Percentiles rank a stretch among this genome's conserved stretches.
These are phyloP conservation scores for Melanostoma scalare DNA, from an alignment of 2,888 invertebrate species.

Conservation along the genomic window DNA sequence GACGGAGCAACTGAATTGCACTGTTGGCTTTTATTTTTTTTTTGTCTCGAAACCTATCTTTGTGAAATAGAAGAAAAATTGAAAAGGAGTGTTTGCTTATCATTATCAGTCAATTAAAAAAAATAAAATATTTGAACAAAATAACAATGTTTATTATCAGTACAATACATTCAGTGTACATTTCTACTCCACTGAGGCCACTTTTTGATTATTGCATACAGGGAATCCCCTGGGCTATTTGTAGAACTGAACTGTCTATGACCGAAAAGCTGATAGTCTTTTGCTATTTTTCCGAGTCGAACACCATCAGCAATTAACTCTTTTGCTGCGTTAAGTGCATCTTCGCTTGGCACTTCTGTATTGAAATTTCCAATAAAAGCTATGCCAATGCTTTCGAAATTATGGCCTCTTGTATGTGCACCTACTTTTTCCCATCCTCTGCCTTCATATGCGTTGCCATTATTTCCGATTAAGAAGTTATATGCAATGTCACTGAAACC, in stretches of 20 bases:
- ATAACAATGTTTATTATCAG: no score
- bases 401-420: slow-evolving; percentile 87
- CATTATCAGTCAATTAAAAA: no score
- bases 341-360: background rate
- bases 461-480: slow-evolving; percentile 65
- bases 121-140: no score
- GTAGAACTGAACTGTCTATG: slow-evolving; percentile 87
- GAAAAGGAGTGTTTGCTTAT: no score
- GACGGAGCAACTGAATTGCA: no score
- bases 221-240: slow-evolving; percentile 86
- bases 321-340: slow-evolving; percentile 7
- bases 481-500: slow-evolving; percentile 60
- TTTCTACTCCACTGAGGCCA: slow-evolving; percentile 85
- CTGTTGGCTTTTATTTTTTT: no score
- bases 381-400: slow-evolving; percentile 85
- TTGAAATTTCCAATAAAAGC: slow-evolving; percentile 67
- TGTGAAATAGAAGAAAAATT: no score
- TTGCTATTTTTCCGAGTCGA: slow-evolving; percentile 83
- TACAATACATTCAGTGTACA: slow-evolving; percentile 6
- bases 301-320: slow-evolving; percentile 86
- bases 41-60: no score
- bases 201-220: slow-evolving; percentile 85
- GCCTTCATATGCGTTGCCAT: slow-evolving; percentile 66
- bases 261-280: slow-evolving; percentile 86
- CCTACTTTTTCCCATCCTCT: slow-evolving; percentile 81